These are phyloP conservation scores for Ornithoptera priamus DNA, from an alignment of 2,888 invertebrate species.

Conservation along the genomic window DNA sequence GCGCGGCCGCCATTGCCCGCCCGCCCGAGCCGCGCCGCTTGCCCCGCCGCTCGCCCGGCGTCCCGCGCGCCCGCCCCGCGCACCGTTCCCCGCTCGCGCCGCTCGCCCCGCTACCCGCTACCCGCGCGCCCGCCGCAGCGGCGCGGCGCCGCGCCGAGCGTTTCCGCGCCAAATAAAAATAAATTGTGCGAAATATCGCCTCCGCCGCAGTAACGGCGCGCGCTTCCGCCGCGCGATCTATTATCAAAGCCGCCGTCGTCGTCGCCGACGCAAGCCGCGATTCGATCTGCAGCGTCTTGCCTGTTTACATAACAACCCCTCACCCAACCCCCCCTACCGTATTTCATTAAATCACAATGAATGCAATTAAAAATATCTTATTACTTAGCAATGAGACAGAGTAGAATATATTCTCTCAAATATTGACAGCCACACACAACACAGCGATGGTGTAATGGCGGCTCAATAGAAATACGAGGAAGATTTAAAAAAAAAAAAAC, in stretches of 20 bases:
- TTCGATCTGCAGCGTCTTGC: not conserved
- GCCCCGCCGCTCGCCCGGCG: no score
- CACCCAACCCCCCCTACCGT: not conserved
- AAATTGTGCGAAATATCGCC: conserved; percentile 51
- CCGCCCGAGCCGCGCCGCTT: conserved; percentile 20
- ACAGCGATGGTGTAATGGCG: not conserved
- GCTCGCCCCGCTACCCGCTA: conserved; percentile 28
- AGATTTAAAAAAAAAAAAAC: no score
- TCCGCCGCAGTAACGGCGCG: not conserved
- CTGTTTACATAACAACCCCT: not conserved
- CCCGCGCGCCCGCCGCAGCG: conserved; percentile 20
- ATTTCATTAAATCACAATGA: not conserved
- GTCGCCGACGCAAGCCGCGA: conserved; percentile 11
- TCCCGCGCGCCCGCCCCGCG: not conserved
- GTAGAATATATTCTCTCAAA: not conserved
- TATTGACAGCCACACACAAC: not conserved
- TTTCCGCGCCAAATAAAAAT: conserved; percentile 52
- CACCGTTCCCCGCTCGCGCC: no score
- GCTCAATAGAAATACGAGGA: not conserved
- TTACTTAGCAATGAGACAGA: not conserved
- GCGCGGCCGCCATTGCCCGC: conserved; percentile 37
- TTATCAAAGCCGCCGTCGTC: conserved; percentile 16
- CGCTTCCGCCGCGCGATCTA: conserved; percentile 3
- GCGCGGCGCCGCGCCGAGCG: conserved; percentile 35
- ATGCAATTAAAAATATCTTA: no score